These are phyloP conservation scores for Rapana venosa DNA, from an alignment of 2,888 invertebrate genomes.

Conservation along the genomic window DNA sequence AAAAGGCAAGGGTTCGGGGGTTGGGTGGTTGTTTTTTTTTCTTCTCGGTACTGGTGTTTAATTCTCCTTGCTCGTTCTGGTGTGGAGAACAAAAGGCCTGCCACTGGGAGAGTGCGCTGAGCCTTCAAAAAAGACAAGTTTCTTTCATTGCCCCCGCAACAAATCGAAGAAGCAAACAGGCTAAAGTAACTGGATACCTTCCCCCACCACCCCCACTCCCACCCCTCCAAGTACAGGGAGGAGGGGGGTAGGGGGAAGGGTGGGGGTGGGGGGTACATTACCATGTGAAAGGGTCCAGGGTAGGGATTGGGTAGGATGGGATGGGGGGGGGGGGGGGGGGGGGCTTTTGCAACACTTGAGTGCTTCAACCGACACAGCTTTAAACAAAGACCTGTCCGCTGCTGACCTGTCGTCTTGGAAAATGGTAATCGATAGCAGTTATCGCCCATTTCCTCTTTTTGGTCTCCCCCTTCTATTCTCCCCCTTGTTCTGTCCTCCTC, in stretches of 20 bases:
- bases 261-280: conserved; percentile 28
- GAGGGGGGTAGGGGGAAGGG: neutral
- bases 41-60: neutral
- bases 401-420: conserved; percentile 38
- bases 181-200: conserved; percentile 41
- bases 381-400: conserved; percentile 36
- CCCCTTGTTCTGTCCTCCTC: neutral
- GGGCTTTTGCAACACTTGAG: conserved; percentile 19
- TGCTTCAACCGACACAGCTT: conserved; percentile 9
- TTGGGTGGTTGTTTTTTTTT: neutral
- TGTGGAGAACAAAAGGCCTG: neutral
- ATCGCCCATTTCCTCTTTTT: conserved; percentile 37
- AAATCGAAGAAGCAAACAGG: conserved; percentile 45
- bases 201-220: too few species aligned
- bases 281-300: conserved; percentile 19
- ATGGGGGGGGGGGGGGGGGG: neutral
- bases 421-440: conserved; percentile 40
- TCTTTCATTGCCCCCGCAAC: conserved; percentile 35
- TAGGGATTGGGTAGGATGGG: neutral
- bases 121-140: conserved; percentile 39
- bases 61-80: conserved; percentile 3
- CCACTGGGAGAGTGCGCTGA: neutral
- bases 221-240: conserved; percentile 1
- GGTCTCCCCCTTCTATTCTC: neutral
- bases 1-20: too few species aligned